Evolutionary conservation across 2,113 vertebrate species (phyloP), one percentile per base, ranked within the genome.

Genomic region (Microtus ochrogaster): DNA sequence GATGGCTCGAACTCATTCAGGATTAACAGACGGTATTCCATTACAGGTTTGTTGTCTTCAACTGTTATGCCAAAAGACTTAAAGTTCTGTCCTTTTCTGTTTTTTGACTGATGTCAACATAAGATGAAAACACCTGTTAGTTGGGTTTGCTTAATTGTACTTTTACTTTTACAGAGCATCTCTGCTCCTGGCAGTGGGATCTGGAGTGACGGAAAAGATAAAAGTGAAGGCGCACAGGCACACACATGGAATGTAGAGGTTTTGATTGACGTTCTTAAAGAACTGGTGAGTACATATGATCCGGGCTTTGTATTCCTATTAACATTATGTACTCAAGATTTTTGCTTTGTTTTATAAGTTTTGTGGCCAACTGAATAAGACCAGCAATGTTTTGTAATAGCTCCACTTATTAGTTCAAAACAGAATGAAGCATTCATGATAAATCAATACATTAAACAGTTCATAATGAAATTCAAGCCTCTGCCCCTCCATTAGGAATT

Each of bases 211-310:
- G 99, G 99, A 11, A 99, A 99, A 92, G 99, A 99, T 98, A 99
- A 99, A 98, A 99, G 98, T 44, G 99, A 99, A 2, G 98, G 99
- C 77, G 98, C 99, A 21, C 99, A 99, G 98, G 99, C 98, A 24
- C 99, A 99, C 97, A 99, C 99, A 1, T 99, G 99, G 99, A 99
- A 99, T 95, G 99, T 99, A 4, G 99, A 99, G 97, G 99, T 99
- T 97, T 99, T 99, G 92, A 99, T 99, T 79, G 99, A 99, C 76
- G 99, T 99, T 52, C 99, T 99, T 41, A 99, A 99, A 98, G 99
- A 99, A 97, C 98, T 99, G 98, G 99, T 99, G 97, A 98, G 99
- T 99, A n/a, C 61, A 10, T 74, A 24, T n/a, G 63, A 28, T 92
- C 9, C 7, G 17, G 22, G 33, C 12, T 39, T 78, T 90, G 36